A percentile compares a stretch with the other conserved stretches of the same genome.
Conservation (phyloP, 2,888 invertebrate species). For the Brachynemurus nebulosus region DNA sequence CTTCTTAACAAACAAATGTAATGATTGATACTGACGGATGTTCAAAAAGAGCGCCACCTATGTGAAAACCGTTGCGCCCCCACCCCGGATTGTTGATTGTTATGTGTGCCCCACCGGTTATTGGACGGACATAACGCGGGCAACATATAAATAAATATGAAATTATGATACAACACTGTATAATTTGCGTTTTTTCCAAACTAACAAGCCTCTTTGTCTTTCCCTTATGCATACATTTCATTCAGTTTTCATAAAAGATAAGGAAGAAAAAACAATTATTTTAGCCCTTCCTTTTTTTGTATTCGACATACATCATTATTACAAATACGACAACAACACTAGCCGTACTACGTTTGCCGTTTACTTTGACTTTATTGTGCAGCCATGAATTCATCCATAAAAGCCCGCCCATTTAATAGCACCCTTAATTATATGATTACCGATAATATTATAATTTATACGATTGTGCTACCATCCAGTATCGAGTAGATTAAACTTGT, state of each 20-base stretch:
- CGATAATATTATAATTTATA: not conserved
- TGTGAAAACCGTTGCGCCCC: conserved; percentile 25
- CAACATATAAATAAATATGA: conserved; percentile 31
- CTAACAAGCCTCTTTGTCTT: conserved; percentile 28
- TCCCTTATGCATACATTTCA: conserved; percentile 21
- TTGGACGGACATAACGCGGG: too few species aligned
- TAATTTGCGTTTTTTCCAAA: conserved; percentile 28
- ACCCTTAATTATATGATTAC: conserved; percentile 28
- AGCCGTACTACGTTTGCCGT: too few species aligned
- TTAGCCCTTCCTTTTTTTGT: conserved; percentile 30
- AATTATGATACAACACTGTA: conserved; percentile 20
- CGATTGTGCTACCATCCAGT: conserved; percentile 7
- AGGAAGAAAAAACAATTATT: too few species aligned
- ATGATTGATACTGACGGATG: conserved; percentile 36
- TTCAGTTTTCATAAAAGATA: too few species aligned
- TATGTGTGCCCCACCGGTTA: conserved; percentile 20
- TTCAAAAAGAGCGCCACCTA: conserved; percentile 28
- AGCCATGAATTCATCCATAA: conserved; percentile 33
- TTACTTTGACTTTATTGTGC: conserved; percentile 23
- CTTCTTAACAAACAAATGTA: conserved; percentile 29
- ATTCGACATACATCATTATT: conserved; percentile 14
- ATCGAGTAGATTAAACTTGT: conserved; percentile 11
- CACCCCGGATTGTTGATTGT: conserved; percentile 26
- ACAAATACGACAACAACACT: not conserved
- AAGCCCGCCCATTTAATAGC: conserved; percentile 37